These are phyloP conservation scores for Okapia johnstoni DNA, from an alignment of 2,113 vertebrate genomes.

Conservation along the genomic window DNA sequence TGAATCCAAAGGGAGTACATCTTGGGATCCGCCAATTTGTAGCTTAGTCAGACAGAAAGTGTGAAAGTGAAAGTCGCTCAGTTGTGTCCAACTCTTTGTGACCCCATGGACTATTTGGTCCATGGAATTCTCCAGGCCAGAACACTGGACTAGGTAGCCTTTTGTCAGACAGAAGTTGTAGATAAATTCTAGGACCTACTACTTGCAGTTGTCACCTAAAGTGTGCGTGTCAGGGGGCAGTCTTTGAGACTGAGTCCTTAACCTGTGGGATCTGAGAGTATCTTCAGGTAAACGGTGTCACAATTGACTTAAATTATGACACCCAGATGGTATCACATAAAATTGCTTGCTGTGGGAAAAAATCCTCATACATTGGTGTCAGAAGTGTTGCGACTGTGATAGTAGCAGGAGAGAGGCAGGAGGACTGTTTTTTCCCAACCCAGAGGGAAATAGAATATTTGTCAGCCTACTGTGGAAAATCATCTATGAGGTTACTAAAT, in stretches of 20 bases:
- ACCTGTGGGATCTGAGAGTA: not conserved
- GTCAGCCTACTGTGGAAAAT: not conserved
- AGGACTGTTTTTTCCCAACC: not conserved
- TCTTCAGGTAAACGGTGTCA: not conserved
- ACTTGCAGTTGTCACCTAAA: not conserved
- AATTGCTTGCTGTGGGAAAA: not conserved
- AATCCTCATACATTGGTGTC: not conserved
- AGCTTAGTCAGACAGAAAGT: not conserved
- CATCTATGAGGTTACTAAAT: not conserved
- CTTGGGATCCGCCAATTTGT: not conserved
- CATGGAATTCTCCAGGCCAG: not conserved
- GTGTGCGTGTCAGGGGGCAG: not conserved
- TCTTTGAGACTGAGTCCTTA: not conserved
- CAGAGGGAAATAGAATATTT: not conserved
- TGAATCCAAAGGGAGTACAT: not conserved
- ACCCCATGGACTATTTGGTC: not conserved
- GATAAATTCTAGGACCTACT: not conserved
- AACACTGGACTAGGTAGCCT: not conserved
- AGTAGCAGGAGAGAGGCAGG: not conserved
- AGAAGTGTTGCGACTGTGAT: not conserved
- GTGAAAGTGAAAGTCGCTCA: not conserved
- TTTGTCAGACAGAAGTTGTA: not conserved
- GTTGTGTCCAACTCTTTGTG: not conserved
- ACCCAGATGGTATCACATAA: not conserved
- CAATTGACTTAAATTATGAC: not conserved